Evolutionary conservation across 2,888 invertebrate species (phyloP), one percentile per base, ranked within the genome.

Genomic region (Synanthedon andrenaeformis): DNA sequence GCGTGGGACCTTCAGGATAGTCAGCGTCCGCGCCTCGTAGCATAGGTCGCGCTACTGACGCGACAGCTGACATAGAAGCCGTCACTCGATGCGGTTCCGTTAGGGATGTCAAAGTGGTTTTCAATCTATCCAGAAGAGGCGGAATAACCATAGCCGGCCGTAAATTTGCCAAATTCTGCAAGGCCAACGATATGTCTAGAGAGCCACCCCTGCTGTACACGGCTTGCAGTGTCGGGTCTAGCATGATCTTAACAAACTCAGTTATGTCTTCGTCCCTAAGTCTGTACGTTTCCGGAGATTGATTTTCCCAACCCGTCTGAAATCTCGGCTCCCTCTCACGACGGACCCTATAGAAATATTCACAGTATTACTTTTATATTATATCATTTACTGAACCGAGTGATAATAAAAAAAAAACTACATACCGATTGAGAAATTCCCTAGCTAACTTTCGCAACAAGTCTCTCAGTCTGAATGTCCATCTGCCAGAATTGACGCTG

Each of bases 31-130:
- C 74, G 4, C 90, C 90, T 35, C 81, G 69, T 0, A 92, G 88
- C 81, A 93, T 81, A 0, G 92, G 90, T 53, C 93, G 83, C 1
- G 92, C 92, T 5, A 94, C 91, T 0, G 93, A 89, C 1, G 91
- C 90, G 41, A 93, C 90, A 52, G 92, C 92, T 54, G 90, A 89
- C 89, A 95, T 90, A 0, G 92, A 90, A 1, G 93, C 91, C 0
- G 92, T 92, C 12, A 92, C 88, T 74, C 92, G 92, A 72, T 97
- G 96, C 0, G 97, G 97, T 75, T 98, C 97, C 0, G 95, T 96
- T 42, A 96, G 76, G 1, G 95, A 95, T 65, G 95, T 95, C 70
- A 97, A 81, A 0, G 95, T 92, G 1, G 92, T 90, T 71, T 93
- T 93, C 55, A 96, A 88, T 75, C 91, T 91, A 58, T 97, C 96